phyloP scores from a whole-genome alignment of 2,797 vertebrate species.

The Heliangelus exortis region DNA sequence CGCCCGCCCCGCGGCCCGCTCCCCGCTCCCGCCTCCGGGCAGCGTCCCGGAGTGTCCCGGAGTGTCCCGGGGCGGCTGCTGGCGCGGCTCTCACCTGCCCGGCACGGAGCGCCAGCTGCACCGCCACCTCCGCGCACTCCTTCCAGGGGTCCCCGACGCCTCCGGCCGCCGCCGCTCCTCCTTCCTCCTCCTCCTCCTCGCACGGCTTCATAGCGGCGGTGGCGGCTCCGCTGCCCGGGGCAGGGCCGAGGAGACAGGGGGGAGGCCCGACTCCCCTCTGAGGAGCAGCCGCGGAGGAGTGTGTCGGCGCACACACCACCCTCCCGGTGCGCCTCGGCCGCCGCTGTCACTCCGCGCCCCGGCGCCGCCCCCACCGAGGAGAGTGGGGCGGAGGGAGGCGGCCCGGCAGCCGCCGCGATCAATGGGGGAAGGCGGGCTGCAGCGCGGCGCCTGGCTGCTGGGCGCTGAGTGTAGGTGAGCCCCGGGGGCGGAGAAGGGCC shows the following conservation, averaged over 20 bases:
- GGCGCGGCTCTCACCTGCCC: conserved; percentile 80
- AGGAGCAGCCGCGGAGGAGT: not conserved
- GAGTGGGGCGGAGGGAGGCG: not conserved
- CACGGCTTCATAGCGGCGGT: conserved; percentile 68
- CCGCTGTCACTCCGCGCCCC: conserved; percentile 8
- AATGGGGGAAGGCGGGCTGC: not conserved
- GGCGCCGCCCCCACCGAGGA: conserved; percentile 13
- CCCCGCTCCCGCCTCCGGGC: not conserved
- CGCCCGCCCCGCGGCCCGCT: not conserved
- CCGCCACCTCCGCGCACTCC: conserved; percentile 81
- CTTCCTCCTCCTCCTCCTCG: conserved; percentile 31
- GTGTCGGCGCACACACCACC: not conserved
- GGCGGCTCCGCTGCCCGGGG: not conserved
- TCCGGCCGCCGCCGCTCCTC: not conserved
- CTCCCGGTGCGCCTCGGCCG: not conserved
- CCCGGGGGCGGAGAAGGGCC: not conserved
- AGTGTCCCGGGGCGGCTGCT: not conserved
- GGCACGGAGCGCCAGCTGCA: conserved; percentile 81
- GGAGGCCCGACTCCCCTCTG: not conserved
- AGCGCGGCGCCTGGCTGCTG: not conserved
- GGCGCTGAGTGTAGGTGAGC: conserved; percentile 23
- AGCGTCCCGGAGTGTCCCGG: not conserved
- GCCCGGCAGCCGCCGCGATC: not conserved
- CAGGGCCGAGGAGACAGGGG: not conserved
- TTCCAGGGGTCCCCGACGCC: conserved; percentile 73